Evolutionary conservation across 2,888 invertebrate genomes (phyloP).

Genomic region (Caenorhabditis afra): DNA sequence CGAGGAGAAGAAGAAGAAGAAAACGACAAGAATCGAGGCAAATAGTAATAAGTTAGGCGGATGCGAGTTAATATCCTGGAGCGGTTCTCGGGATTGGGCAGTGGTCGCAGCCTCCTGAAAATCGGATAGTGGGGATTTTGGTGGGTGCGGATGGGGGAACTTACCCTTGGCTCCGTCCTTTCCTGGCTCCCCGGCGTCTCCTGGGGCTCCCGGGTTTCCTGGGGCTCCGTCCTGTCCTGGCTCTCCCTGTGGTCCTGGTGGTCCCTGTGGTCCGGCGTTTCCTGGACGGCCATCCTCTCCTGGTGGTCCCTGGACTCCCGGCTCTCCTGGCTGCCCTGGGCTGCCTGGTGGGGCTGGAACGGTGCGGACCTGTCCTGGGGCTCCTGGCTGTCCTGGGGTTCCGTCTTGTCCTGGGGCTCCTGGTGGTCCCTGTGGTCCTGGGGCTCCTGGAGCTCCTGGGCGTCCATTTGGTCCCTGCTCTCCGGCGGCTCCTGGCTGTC

Average conservation of each 20-base stretch:
- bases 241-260: constrained; percentile 70
- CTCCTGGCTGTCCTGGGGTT: constrained; percentile 73
- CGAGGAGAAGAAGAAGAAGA: no score
- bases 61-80: constrained; percentile 61
- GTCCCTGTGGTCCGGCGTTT: constrained; percentile 66
- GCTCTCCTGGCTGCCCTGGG: constrained; percentile 74
- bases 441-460: constrained; percentile 72
- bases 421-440: constrained; percentile 75
- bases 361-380: constrained; percentile 70
- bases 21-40: not conserved
- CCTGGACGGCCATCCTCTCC: constrained; percentile 72
- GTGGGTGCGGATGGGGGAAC: not conserved
- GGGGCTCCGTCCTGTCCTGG: constrained; percentile 69
- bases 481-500: constrained; percentile 67
- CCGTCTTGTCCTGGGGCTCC: constrained; percentile 74
- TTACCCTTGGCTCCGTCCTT: constrained; percentile 64
- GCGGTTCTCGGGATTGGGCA: constrained; percentile 70
- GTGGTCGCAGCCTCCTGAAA: constrained; percentile 69
- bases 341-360: constrained; percentile 72
- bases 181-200: constrained; percentile 70
- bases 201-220: constrained; percentile 70
- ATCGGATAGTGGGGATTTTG: not conserved
- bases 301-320: constrained; percentile 70
- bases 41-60: constrained; percentile 37
- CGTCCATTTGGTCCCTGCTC: constrained; percentile 72